Percentiles rank a stretch among this genome's conserved stretches.
Evolutionary conservation across 2,888 invertebrate genomes (phyloP).

Genomic region (Linnaemya vulpina): DNA sequence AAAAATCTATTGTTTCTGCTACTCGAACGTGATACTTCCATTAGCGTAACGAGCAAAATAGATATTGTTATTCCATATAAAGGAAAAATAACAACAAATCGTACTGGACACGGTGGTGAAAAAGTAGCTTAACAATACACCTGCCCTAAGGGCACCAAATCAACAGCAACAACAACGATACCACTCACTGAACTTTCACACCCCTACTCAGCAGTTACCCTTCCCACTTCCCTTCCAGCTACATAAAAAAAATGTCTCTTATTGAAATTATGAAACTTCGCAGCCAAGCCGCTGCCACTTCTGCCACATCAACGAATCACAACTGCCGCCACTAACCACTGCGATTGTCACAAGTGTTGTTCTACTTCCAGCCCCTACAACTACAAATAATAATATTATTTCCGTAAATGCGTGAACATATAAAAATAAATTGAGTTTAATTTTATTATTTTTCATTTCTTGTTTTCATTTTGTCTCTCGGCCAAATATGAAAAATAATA

Average conservation of each 20-base stretch:
- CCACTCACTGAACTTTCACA: not conserved
- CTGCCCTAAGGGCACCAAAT: constrained; percentile 35
- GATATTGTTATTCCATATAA: not conserved
- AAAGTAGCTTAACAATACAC: constrained; percentile 38
- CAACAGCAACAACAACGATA: constrained; percentile 2
- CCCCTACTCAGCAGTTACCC: not conserved
- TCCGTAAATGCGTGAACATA: constrained; percentile 37
- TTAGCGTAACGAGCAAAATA: constrained; percentile 33
- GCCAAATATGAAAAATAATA: constrained; percentile 15
- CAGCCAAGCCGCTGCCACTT: not conserved
- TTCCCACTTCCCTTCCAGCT: not conserved
- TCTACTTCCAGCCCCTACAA: constrained; percentile 14
- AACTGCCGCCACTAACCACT: not conserved
- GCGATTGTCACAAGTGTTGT: not conserved
- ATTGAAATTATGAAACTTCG: not conserved
- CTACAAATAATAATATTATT: constrained; percentile 27
- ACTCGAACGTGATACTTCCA: constrained; percentile 54
- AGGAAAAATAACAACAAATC: constrained; percentile 27
- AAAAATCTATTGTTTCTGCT: constrained; percentile 27
- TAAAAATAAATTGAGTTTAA: constrained; percentile 55
- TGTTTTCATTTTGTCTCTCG: constrained; percentile 19
- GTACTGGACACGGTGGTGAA: constrained; percentile 16
- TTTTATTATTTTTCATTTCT: constrained; percentile 19
- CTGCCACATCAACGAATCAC: constrained; percentile 1
- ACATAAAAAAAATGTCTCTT: not conserved